Conservation (phyloP, 2,888 invertebrate genomes). For the Ypsolopha sequella region DNA sequence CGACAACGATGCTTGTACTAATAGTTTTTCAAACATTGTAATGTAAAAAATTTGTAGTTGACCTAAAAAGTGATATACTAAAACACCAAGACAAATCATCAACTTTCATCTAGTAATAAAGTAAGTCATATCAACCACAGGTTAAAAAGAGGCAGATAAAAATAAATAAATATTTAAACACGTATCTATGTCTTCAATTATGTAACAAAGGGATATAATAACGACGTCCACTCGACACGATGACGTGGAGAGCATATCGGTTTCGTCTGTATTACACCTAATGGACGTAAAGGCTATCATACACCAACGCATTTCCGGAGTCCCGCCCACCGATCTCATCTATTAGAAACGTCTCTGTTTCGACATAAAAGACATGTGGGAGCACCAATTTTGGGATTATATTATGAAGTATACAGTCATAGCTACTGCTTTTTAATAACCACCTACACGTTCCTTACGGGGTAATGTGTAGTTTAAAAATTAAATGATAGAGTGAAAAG, state of each 20-base stretch:
- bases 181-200: no score
- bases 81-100: no score
- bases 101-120: not conserved
- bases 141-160: not conserved
- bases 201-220: not conserved
- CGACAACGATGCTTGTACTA: no score
- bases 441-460: no score
- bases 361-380: not conserved
- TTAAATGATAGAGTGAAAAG: no score
- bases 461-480: no score
- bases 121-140: not conserved
- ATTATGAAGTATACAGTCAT: no score
- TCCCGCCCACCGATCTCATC: conserved; percentile 13
- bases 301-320: conserved; percentile 29
- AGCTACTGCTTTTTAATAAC: no score
- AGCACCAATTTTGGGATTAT: not conserved
- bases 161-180: no score
- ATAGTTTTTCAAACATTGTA: no score
- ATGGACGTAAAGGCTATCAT: conserved; percentile 16
- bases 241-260: conserved; percentile 13
- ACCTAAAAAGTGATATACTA: no score
- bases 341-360: not conserved
- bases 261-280: conserved; percentile 8
- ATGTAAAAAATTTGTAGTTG: no score
- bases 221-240: not conserved